Evolutionary conservation across 2,113 vertebrate genomes (phyloP), one percentile per base, ranked within the genome.

Genomic region (Tursiops truncatus): DNA sequence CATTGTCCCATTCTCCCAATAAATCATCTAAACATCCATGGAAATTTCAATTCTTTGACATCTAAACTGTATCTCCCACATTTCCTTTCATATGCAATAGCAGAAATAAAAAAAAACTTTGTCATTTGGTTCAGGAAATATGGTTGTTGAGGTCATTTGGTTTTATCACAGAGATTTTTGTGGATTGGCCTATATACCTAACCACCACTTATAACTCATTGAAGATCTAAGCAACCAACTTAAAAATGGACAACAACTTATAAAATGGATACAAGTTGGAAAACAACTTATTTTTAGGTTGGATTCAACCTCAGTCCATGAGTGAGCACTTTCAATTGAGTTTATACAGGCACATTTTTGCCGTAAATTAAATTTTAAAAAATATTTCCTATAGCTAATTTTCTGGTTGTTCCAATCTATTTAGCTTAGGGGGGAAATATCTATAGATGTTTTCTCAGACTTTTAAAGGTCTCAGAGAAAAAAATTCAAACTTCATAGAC

Each of bases 251-350:
- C 73, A 50, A 70, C 33, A 65, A 76, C 38, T 82, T 67, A 53
- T 25, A 65, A 73, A 92, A 80, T 41, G 28, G 36, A 68, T 41
- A 1, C 53, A 91, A 68, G 15, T 73, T 79, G 84, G 84, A 96
- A 92, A 95, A 95, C 62, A 95, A 63, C 44, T 71, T 85, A 79
- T 79, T 96, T 79, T 89, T 84, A 89, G 60, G 36, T 28, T 91
- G 56, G 71, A 73, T 60, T 82, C n/a, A 36, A 77, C 73, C 60
- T 82, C 56, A 89, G 63, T 15, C 56, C 56, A 71, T n/a, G 56
- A 84, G 77, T 67, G 36, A 80, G 44, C 25, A 65, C 41, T 84
- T 84, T 73, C 14, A 71, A 38, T 1, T 38, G 56, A 80, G 33
- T 84, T 85, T 47, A 71, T 63, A 12, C 13, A n/a, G 85, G 62